Percentiles rank a stretch among this genome's conserved stretches.
Evolutionary conservation across 2,888 invertebrate species (phyloP).

Genomic region (Drosophila sordidula): DNA sequence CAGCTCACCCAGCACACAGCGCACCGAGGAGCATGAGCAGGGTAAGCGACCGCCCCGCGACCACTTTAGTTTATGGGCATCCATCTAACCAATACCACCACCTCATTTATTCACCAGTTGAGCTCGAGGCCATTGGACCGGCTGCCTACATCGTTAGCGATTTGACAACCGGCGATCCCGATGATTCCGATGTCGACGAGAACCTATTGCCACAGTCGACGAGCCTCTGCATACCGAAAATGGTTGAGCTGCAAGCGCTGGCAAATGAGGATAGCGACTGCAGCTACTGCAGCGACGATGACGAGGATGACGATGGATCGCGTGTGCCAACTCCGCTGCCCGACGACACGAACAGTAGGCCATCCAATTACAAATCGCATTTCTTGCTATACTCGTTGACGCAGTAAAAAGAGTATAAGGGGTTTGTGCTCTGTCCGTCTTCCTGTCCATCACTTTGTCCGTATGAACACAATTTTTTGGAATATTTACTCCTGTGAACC

Average conservation of each 20-base stretch:
- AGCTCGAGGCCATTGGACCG: conserved; percentile 71
- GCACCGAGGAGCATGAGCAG: conserved; percentile 51
- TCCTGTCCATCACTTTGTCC: too few species aligned
- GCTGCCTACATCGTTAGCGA: conserved; percentile 80
- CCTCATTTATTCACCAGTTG: conserved; percentile 23
- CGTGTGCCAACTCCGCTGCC: conserved; percentile 88
- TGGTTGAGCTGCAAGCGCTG: conserved; percentile 69
- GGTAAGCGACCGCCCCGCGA: conserved; percentile 10
- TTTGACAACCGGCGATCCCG: conserved; percentile 58
- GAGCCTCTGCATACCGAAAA: conserved; percentile 77
- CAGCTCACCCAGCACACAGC: conserved; percentile 61
- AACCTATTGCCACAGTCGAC: conserved; percentile 58
- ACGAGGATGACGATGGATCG: conserved; percentile 87
- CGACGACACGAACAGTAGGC: conserved; percentile 92
- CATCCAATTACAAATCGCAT: too few species aligned
- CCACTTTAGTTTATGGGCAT: not conserved
- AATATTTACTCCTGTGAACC: too few species aligned
- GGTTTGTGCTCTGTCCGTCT: too few species aligned
- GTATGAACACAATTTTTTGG: too few species aligned
- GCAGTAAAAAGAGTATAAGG: too few species aligned
- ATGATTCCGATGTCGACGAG: conserved; percentile 82
- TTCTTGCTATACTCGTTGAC: too few species aligned
- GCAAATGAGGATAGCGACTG: conserved; percentile 85
- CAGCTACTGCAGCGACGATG: conserved; percentile 88
- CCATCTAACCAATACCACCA: not conserved